Evolutionary conservation across 1,140 invertebrate species (phyloP).

Genomic region (Ips nitidus): DNA sequence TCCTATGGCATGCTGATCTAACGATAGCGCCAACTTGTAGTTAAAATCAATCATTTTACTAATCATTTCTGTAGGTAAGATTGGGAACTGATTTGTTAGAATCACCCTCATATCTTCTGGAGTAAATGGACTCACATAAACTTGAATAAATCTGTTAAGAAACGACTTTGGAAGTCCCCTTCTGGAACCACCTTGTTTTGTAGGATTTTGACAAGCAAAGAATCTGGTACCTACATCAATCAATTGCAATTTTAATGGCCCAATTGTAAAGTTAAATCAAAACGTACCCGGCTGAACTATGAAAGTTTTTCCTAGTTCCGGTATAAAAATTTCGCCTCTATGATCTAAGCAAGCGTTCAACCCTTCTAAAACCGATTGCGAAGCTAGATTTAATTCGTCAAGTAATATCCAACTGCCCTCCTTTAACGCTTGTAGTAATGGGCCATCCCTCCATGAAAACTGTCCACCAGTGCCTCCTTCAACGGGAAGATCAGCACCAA

Average conservation of each 20-base stretch:
- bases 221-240: slow-evolving; percentile 68
- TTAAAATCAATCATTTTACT: slow-evolving; percentile 82
- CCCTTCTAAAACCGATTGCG: slow-evolving; percentile 97
- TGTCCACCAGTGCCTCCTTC: slow-evolving; percentile 81
- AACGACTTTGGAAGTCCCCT: slow-evolving; percentile 96
- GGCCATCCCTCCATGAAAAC: slow-evolving; percentile 96
- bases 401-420: slow-evolving; percentile 93
- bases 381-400: slow-evolving; percentile 98
- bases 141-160: slow-evolving; percentile 96
- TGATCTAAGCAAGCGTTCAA: slow-evolving; percentile 99
- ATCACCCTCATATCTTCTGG: slow-evolving; percentile 74
- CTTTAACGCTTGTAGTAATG: slow-evolving; percentile 89
- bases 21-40: slow-evolving; percentile 65
- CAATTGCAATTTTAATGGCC: background rate
- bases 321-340: slow-evolving; percentile 92
- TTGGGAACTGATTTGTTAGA: slow-evolving; percentile 58
- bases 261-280: slow-evolving; percentile 7
- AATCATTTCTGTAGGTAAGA: slow-evolving; percentile 60
- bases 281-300: slow-evolving; percentile 65
- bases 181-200: slow-evolving; percentile 92
- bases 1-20: slow-evolving; percentile 67
- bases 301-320: slow-evolving; percentile 91
- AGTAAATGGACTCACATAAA: slow-evolving; percentile 82
- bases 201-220: slow-evolving; percentile 98
- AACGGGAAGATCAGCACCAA: slow-evolving; percentile 95